A percentile compares a stretch with the other conserved stretches of the same genome.
These are phyloP conservation scores for Leptosomus discolor DNA, from an alignment of 2,113 vertebrate genomes.

Conservation along the genomic window DNA sequence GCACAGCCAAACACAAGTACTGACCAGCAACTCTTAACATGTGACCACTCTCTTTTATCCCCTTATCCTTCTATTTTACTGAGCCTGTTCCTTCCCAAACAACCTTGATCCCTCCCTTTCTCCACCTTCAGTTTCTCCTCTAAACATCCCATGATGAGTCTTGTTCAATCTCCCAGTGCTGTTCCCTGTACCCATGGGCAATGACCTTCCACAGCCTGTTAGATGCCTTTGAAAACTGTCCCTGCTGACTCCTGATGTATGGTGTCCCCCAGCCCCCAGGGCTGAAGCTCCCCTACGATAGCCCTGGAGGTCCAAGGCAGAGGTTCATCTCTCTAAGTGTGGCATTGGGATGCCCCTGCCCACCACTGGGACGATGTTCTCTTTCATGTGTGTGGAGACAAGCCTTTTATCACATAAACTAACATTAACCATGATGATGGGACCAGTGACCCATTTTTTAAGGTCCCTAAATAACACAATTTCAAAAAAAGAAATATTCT, in stretches of 20 bases:
- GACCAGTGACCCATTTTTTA: not conserved
- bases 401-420: not conserved
- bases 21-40: not conserved
- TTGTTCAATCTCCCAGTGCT: not conserved
- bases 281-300: not conserved
- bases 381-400: not conserved
- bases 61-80: not conserved
- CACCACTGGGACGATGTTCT: rapidly evolving
- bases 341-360: too few relatives aligned
- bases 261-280: rapidly evolving
- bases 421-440: not conserved
- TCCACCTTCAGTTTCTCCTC: not conserved
- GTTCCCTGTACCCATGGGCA: not conserved
- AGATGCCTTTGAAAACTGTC: not conserved
- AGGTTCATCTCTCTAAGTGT: not conserved
- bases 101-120: not conserved
- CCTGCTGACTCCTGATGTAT: not conserved
- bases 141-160: not conserved
- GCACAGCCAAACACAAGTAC: not conserved
- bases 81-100: not conserved
- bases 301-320: not conserved
- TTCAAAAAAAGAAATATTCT: not conserved
- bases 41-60: not conserved
- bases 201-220: not conserved
- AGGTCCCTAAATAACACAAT: not conserved